Conservation (phyloP, 23 tunicate species). For the Corella eumyota region DNA sequence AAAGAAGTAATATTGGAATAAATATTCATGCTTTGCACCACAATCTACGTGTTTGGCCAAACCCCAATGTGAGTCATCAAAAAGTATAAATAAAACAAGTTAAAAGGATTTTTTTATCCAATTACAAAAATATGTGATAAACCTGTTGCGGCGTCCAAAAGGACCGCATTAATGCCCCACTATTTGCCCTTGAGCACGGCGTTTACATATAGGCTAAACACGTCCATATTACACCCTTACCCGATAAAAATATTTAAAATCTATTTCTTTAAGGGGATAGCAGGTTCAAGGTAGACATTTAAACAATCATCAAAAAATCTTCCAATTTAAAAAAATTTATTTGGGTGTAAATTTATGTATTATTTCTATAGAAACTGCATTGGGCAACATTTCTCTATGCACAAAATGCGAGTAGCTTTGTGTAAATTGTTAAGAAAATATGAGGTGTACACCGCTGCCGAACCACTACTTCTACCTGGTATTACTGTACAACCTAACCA, state of each 20-base stretch:
- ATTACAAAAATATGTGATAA: neutral
- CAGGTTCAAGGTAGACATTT: slow-evolving; percentile 59
- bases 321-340: too few relatives aligned
- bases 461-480: neutral
- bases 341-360: too few relatives aligned
- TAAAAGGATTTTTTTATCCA: neutral
- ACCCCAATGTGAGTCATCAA: slow-evolving; percentile 26
- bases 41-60: slow-evolving; percentile 36
- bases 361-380: neutral
- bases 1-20: neutral
- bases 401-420: neutral
- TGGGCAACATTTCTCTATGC: neutral
- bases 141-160: neutral
- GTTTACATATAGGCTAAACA: too few relatives aligned
- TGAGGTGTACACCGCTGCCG: neutral
- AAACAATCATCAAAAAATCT: too few relatives aligned
- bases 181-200: too few relatives aligned
- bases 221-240: too few relatives aligned
- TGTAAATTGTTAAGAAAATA: neutral
- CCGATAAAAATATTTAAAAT: too few relatives aligned
- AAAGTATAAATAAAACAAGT: neutral
- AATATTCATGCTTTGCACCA: slow-evolving; percentile 18
- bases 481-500: neutral
- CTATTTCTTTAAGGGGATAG: slow-evolving; percentile 40
- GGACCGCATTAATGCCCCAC: slow-evolving; percentile 36